Base-by-base conservation (phyloP, 1,140 invertebrate genomes). In the Archegozetes longisetosus region DNA sequence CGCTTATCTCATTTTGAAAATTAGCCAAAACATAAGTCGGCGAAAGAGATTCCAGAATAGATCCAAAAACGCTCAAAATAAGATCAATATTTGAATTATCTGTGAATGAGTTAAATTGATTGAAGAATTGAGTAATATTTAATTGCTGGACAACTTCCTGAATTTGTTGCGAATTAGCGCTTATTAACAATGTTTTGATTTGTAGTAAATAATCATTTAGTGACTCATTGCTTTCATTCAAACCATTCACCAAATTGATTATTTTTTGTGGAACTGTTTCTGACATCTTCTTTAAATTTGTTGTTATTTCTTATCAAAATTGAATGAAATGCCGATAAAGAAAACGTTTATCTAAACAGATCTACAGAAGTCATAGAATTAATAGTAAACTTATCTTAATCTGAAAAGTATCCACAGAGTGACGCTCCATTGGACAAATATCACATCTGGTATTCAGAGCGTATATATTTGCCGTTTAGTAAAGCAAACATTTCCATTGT, bases 51-150 rank as follows among this genome's bases (percentile, higher is more conserved):
- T 60, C 58, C 23, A 60, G 9, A 12, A 60, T 26, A 27, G 46
- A 32, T 26, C 51, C 23, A 40, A 60, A 46, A 17, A 56, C 58
- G 32, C 28, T n/a, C 3, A 56, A 3, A 61, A 60, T 25, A 22
- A 24, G 4, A 3, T 51, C 57, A 1, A 40, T 14, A 17, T 51
- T 47, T 20, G 26, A 24, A 51, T 50, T 26, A 24, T 17, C 48
- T 32, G 46, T 13, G 22, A 24, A 17, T 17, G n/a, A 1, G 25
- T 58, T 58, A 12, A 58, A 51, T 29, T n/a, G 57, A 20, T 51
- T 6, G 25, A 49, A 58, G 1, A 58, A n/a, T 14, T 28, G 6
- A n/a, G 24, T 26, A 3, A 58, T 22, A 46, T 58, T 27, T 27
- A 58, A 12, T 3, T 58, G 47, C 13, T 23, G n/a, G 17, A 47